These are phyloP conservation scores for Oscheius myriophilus DNA, from an alignment of 2,888 invertebrate genomes.

Conservation along the genomic window DNA sequence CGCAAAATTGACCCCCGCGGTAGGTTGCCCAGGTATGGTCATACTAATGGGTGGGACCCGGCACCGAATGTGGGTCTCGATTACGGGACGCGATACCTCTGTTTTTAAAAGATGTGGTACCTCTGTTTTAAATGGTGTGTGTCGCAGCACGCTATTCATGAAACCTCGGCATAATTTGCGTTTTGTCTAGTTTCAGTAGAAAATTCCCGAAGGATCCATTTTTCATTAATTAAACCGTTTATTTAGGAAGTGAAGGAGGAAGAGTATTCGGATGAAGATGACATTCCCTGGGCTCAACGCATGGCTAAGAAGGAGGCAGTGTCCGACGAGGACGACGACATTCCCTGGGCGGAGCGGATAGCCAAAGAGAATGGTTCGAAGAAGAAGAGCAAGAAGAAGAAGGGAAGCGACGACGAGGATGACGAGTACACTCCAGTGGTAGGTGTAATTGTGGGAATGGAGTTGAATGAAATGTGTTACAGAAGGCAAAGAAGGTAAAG, in stretches of 20 bases:
- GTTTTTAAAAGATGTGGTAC: too few species aligned
- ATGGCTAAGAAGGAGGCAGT: conserved; percentile 19
- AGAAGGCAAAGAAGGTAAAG: conserved; percentile 7
- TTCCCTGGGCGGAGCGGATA: conserved; percentile 39
- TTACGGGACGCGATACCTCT: too few species aligned
- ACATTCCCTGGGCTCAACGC: conserved; percentile 33
- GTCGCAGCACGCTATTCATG: too few species aligned
- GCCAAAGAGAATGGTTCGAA: conserved; percentile 23
- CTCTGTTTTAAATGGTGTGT: too few species aligned
- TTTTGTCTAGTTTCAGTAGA: too few species aligned
- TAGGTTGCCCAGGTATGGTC: too few species aligned
- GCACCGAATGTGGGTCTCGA: too few species aligned
- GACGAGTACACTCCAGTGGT: conserved; percentile 54
- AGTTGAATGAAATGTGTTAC: not conserved
- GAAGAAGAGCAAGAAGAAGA: conserved; percentile 30
- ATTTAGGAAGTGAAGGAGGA: conserved; percentile 21
- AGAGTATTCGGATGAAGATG: conserved; percentile 23
- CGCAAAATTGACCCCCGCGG: too few species aligned
- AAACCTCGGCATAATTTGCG: too few species aligned
- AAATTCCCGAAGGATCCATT: too few species aligned
- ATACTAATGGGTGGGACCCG: too few species aligned
- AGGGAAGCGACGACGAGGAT: conserved; percentile 39
- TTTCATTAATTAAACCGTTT: not conserved
- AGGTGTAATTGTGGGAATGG: not conserved
- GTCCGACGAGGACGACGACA: conserved; percentile 31